A percentile compares a stretch with the other conserved stretches of the same genome.
Conservation (phyloP, 2,888 invertebrate species). For the Zaprionus obscuricornis region DNA sequence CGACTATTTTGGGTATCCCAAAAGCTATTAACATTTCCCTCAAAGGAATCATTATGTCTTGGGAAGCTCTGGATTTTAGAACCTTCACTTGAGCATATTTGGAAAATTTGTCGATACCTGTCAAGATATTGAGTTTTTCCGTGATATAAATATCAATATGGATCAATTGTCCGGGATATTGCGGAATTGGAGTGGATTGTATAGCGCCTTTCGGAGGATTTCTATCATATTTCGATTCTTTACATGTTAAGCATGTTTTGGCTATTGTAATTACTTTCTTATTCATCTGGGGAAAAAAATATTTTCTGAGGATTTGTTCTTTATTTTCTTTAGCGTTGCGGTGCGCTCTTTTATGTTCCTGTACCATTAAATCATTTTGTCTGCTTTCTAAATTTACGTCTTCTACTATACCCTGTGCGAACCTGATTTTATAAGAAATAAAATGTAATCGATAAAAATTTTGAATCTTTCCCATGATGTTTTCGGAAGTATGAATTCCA, state of each 20-base stretch:
- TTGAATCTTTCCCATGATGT: conserved; percentile 20
- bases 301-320: neutral
- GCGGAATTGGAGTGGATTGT: conserved; percentile 33
- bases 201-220: conserved; percentile 26
- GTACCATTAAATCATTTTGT: conserved; percentile 4
- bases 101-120: neutral
- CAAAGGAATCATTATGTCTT: conserved; percentile 30
- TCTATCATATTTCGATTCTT: too few relatives aligned
- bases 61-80: conserved; percentile 7
- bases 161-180: conserved; percentile 30
- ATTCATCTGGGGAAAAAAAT: neutral
- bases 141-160: conserved; percentile 11
- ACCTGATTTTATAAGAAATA: conserved; percentile 25
- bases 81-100: neutral
- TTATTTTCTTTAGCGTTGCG: conserved; percentile 33
- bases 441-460: conserved; percentile 4
- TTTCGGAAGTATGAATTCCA: neutral
- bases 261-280: neutral
- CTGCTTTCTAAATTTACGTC: neutral
- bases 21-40: conserved; percentile 30
- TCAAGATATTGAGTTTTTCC: neutral
- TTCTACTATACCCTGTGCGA: conserved; percentile 10
- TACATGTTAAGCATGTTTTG: conserved; percentile 17
- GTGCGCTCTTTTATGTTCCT: conserved; percentile 16
- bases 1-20: neutral